Evolutionary conservation across 1,140 invertebrate species (phyloP).

Genomic region (Solenopsis invicta): DNA sequence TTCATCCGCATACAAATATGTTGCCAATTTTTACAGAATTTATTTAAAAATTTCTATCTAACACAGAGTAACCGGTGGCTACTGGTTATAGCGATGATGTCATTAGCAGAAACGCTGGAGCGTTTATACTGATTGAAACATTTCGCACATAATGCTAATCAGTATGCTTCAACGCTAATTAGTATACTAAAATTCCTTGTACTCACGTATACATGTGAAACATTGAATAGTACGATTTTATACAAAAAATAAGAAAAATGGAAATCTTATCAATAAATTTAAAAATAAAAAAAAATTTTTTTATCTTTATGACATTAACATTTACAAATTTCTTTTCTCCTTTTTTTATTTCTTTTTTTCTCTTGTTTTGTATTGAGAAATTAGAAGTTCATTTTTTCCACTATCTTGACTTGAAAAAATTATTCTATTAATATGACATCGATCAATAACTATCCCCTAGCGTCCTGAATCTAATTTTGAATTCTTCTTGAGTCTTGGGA

Average conservation of each 20-base stretch:
- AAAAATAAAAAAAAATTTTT: background rate
- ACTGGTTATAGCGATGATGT: background rate
- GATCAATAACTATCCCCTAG: background rate
- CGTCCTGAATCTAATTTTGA: background rate
- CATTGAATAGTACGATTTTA: background rate
- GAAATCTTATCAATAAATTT: background rate
- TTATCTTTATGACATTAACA: background rate
- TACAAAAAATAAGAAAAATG: background rate
- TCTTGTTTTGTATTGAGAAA: background rate
- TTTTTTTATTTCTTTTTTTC: background rate
- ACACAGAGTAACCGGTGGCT: background rate
- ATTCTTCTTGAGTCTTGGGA: background rate
- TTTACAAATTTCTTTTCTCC: background rate
- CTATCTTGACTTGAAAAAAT: constrained; percentile 1
- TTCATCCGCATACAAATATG: background rate
- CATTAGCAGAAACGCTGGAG: background rate
- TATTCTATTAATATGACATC: background rate
- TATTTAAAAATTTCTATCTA: background rate
- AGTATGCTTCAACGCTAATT: background rate
- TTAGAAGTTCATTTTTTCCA: background rate
- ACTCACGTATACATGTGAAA: background rate
- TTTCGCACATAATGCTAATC: background rate
- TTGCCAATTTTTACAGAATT: constrained; percentile 22
- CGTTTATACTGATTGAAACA: background rate
- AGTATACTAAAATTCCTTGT: background rate